phyloP scores from a whole-genome alignment of 2,888 invertebrate species.

The Drosophila seclusa region DNA sequence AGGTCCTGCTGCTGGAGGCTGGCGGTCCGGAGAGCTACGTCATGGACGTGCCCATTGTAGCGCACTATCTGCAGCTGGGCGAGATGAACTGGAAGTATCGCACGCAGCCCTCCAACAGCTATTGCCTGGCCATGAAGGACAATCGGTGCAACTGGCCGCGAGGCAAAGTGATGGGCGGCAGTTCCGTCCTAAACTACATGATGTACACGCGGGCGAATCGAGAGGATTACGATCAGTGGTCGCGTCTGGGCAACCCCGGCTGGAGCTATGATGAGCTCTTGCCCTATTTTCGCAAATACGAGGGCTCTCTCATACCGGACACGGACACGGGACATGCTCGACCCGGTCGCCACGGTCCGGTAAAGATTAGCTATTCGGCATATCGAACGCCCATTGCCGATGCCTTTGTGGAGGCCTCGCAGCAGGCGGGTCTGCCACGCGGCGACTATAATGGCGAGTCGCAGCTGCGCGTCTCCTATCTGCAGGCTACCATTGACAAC shows the following conservation, averaged over 20 bases:
- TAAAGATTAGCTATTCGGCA: conserved; percentile 86
- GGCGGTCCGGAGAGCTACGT: conserved; percentile 89
- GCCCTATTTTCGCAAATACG: conserved; percentile 91
- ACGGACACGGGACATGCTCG: conserved; percentile 84
- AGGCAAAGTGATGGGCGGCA: conserved; percentile 93
- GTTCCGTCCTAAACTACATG: conserved; percentile 92
- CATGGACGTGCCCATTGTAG: conserved; percentile 90
- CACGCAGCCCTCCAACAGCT: conserved; percentile 89
- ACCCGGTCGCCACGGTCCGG: conserved; percentile 85
- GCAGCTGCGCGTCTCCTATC: conserved; percentile 87
- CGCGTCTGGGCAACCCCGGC: conserved; percentile 88
- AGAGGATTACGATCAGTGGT: conserved; percentile 92
- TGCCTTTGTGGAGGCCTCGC: conserved; percentile 88
- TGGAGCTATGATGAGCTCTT: conserved; percentile 90
- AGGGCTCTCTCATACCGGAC: conserved; percentile 88
- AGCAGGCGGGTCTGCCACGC: conserved; percentile 87
- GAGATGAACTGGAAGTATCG: conserved; percentile 93
- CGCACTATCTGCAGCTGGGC: conserved; percentile 89
- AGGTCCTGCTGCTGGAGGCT: conserved; percentile 89
- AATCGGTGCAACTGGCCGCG: conserved; percentile 91
- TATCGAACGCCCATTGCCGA: conserved; percentile 86
- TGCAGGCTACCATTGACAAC: conserved; percentile 87
- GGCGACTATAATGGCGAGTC: conserved; percentile 88
- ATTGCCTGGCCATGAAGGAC: conserved; percentile 90
- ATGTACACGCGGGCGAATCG: conserved; percentile 90